Conservation (phyloP, 2,888 invertebrate species). For the Theristus sp. region DNA sequence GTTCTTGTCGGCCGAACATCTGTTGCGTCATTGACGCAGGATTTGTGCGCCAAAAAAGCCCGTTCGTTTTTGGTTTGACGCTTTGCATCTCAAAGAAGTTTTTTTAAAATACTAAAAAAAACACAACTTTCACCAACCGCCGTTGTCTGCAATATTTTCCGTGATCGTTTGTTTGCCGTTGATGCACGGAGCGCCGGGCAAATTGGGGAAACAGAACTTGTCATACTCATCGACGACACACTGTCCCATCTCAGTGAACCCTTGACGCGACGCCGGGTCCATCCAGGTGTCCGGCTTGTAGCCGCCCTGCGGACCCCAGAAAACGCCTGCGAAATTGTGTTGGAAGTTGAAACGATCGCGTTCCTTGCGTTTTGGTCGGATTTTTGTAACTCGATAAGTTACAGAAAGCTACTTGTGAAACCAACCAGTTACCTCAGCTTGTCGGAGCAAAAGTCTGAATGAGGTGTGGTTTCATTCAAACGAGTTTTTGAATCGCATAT, state of each 20-base stretch:
- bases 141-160: constrained; percentile 35
- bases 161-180: constrained; percentile 30
- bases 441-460: no score
- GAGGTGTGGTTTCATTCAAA: background rate
- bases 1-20: no score
- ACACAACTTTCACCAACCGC: constrained; percentile 16
- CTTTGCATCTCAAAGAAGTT: background rate
- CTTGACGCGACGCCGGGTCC: background rate
- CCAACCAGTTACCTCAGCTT: no score
- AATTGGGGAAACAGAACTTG: background rate
- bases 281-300: constrained; percentile 2
- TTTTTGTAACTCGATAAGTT: no score
- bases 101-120: background rate
- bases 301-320: background rate
- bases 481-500: background rate
- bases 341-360: no score
- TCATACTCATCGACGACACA: constrained; percentile 2
- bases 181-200: constrained; percentile 8
- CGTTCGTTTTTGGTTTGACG: no score
- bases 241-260: background rate
- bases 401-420: no score
- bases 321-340: background rate
- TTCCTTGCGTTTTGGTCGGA: no score
- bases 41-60: no score
- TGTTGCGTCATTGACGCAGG: no score